Percentiles rank a stretch among this genome's conserved stretches.
Conservation (phyloP, 2,113 vertebrate genomes). For the Panthera tigris region DNA sequence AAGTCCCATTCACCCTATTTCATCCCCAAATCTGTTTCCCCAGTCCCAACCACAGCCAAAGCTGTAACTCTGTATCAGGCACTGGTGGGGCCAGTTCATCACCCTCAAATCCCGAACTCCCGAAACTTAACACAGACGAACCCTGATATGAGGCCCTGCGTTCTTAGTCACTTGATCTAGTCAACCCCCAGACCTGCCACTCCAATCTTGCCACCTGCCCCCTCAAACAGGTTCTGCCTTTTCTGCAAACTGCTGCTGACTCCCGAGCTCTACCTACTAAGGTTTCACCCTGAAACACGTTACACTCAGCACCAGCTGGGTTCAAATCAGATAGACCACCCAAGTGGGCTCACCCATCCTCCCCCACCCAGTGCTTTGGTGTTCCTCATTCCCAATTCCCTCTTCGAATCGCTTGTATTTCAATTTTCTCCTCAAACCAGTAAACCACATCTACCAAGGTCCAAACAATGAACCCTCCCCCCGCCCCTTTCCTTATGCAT, state of each 20-base stretch:
- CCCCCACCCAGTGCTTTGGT: background rate
- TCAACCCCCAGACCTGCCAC: background rate
- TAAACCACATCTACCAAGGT: background rate
- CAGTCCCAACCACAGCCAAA: background rate
- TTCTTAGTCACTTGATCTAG: background rate
- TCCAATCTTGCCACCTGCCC: background rate
- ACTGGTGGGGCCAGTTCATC: no score
- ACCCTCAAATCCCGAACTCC: background rate
- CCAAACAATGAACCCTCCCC: background rate
- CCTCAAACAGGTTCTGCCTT: background rate
- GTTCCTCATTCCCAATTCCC: background rate
- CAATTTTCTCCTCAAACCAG: background rate
- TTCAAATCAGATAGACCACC: background rate
- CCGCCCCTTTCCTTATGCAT: background rate
- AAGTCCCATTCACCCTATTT: background rate
- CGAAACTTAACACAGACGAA: background rate
- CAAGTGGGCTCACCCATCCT: background rate
- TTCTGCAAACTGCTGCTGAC: background rate
- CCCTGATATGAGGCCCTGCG: background rate
- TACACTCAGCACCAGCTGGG: background rate
- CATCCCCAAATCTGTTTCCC: background rate
- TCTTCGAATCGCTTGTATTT: background rate
- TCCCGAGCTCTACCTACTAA: background rate
- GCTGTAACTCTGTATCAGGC: background rate
- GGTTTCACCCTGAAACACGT: background rate